Evolutionary conservation across 2,113 vertebrate genomes (phyloP), one percentile per base, ranked within the genome.

Genomic region (Arothron firmamentum): DNA sequence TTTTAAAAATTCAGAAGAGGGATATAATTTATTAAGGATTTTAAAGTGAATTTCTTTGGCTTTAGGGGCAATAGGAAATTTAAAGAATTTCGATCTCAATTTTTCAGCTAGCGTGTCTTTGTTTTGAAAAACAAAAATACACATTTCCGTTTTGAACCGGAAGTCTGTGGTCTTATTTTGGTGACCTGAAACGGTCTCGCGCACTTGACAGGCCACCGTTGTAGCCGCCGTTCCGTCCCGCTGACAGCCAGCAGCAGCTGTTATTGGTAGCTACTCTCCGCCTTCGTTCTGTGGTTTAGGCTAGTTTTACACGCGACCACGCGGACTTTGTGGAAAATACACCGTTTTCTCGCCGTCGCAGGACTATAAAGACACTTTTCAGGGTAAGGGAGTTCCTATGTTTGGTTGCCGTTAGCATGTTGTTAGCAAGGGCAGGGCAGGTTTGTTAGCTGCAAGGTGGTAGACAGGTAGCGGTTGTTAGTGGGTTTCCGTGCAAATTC

Each of bases 401-500:
- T 47, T 52, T 58, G 43, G 67, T 59, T 2, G 17, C 65, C 65
- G 21, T 70, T 82, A 76, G 72, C 85, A 64, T 77, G 53, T 45
- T 0, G 57, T 62, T 82, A 83, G 38, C 56, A 65, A 66, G 77
- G 79, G 75, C 72, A 79, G 73, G 72, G 80, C 59, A 38, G 34
- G 34, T 12, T 67, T 71, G 45, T 70, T 66, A 64, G 43, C 51
- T 13, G n/a, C 45, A 78, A 78, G 70, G 77, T 78, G 57, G 82
- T 47, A 5, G 61, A 41, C 49, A 57, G 66, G 69, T 72, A 49
- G 41, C 6, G 8, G 18, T 13, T 52, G 6, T 42, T 45, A 9
- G 34, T 31, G 16, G 21, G 6, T 15, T 15, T 10, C n/a, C 1
- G 18, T 21, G 10, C 15, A 11, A 1, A 9, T 42, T 23, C 6